Base-by-base conservation (phyloP, 2,797 vertebrate species). In the Morus bassanus region DNA sequence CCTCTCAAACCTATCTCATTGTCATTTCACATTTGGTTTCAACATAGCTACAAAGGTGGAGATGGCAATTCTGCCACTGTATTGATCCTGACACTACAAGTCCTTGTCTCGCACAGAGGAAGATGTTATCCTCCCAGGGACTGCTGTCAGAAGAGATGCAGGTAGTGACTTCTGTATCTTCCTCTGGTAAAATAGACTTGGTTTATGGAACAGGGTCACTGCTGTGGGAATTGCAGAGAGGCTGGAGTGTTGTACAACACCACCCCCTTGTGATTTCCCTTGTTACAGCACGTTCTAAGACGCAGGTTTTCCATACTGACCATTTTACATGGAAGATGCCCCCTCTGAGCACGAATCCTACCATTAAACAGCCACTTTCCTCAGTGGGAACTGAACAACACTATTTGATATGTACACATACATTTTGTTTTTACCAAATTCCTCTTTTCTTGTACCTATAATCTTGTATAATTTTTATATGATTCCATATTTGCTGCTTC, bases 181-280 rank as follows among this genome's bases (percentile, higher is more conserved):
- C 74, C 85, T 73, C 60, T 74, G 64, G 41, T 84, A 41, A 80
- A 96, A 94, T 11, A 89, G 79, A 48, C 59, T 45, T 4, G 79
- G 54, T 82, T 92, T 51, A 64, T 33, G 80, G 69, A 93, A 81
- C 89, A 60, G 89, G 54, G 78, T 88, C 89, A 78, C 27, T 15
- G 85, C 77, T 75, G 92, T 56, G 79, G 85, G 65, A 89, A 72
- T 50, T 33, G 48, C 65, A 93, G 72, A 67, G 63, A 69, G 27
- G 85, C 89, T 61, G n/a, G 92, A 97, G 93, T 13, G 69, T 95
- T 97, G 96, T 96, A 25, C 97, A 98, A 98, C 94, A 96, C 97
- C 96, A 97, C 98, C 98, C 98, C 96, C 98, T 98, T 98, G 98
- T 97, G 98, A 98, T 97, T 95, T 88, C 86, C 94, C 72, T 92